Conservation (phyloP, 2,797 vertebrate genomes). For the Australoheros facetus region DNA sequence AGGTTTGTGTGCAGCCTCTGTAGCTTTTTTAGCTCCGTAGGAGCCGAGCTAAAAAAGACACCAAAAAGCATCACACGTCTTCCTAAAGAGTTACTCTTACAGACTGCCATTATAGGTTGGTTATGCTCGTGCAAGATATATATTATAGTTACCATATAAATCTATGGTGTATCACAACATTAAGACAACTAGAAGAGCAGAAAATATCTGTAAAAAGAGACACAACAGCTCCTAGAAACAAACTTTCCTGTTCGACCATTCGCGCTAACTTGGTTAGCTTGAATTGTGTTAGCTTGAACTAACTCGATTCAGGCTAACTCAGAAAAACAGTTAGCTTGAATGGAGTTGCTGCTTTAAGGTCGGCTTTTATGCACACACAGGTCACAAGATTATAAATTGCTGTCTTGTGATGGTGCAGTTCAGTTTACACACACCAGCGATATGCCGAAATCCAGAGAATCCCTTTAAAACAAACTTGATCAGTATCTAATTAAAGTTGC, state of each 20-base stretch:
- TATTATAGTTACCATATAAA: not conserved
- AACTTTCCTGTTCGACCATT: not conserved
- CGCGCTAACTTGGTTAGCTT: too few relatives aligned
- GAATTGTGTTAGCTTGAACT: not conserved
- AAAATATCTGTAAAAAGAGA: not conserved
- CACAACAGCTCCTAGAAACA: not conserved
- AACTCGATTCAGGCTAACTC: not conserved
- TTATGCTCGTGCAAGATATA: not conserved
- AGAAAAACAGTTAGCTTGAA: slow-evolving; percentile 52
- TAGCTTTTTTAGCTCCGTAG: too few relatives aligned
- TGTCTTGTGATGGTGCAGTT: slow-evolving; percentile 34
- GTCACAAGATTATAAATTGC: slow-evolving; percentile 54
- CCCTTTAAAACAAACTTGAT: slow-evolving; percentile 32
- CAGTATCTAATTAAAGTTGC: slow-evolving; percentile 15
- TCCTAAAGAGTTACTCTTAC: not conserved
- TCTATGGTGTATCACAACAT: not conserved
- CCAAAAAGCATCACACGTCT: not conserved
- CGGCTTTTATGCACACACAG: slow-evolving; percentile 11
- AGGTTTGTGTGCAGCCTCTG: too few relatives aligned
- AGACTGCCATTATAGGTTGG: not conserved
- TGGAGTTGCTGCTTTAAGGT: slow-evolving; percentile 56
- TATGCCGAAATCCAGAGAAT: slow-evolving; percentile 39
- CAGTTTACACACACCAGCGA: slow-evolving; percentile 11
- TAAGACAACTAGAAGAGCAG: not conserved
- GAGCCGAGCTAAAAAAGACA: too few relatives aligned